Percentiles rank a stretch among this genome's conserved stretches.
Evolutionary conservation across 2,113 vertebrate species (phyloP).

Genomic region (Rhombomys opimus): DNA sequence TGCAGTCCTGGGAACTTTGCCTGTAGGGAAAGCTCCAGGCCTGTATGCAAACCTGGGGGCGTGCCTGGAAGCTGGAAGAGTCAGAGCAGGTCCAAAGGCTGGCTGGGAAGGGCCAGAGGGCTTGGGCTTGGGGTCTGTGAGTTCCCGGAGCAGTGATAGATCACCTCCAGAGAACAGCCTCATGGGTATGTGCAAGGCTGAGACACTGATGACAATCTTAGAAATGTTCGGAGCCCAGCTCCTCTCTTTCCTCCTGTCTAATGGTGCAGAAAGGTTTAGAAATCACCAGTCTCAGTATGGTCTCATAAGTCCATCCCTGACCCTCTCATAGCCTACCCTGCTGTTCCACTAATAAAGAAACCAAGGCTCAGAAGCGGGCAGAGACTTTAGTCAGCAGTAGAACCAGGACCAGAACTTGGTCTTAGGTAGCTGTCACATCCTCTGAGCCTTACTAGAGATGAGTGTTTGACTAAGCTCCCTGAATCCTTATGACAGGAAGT

Average conservation of each 20-base stretch:
- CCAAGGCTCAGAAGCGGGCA: neutral
- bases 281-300: neutral
- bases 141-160: neutral
- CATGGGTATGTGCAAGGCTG: neutral
- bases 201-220: neutral
- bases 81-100: neutral
- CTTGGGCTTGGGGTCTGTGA: neutral
- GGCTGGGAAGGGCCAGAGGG: neutral
- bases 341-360: neutral
- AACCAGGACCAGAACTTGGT: neutral
- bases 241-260: neutral
- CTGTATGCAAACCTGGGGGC: constrained; percentile 68
- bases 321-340: neutral
- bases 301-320: neutral
- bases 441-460: neutral
- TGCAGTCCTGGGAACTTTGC: constrained; percentile 71
- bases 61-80: neutral
- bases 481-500: neutral
- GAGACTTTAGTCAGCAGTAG: neutral
- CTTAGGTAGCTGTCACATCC: neutral
- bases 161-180: neutral
- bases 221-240: neutral
- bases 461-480: neutral
- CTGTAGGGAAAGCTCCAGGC: constrained; percentile 69
- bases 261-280: neutral